A percentile compares a stretch with the other conserved stretches of the same genome.
Conservation (phyloP, 2,797 vertebrate species). For the Pagetopsis macropterus region DNA sequence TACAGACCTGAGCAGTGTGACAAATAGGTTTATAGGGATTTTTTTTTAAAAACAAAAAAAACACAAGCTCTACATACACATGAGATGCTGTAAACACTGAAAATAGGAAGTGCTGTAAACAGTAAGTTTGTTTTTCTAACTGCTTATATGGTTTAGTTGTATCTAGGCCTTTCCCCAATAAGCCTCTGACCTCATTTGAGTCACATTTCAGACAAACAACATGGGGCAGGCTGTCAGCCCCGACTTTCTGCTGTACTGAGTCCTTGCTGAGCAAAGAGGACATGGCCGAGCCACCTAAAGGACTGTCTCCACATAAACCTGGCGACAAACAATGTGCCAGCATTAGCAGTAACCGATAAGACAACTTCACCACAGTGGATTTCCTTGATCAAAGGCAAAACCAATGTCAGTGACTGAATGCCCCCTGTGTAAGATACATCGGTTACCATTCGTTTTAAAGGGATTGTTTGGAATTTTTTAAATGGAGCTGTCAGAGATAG, state of each 20-base stretch:
- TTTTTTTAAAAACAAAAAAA: conserved; percentile 15
- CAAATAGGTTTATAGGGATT: conserved; percentile 24
- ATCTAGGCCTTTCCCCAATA: conserved; percentile 34
- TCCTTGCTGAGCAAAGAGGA: conserved; percentile 57
- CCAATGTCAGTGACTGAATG: not conserved
- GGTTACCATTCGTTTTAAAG: not conserved
- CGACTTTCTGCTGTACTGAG: conserved; percentile 53
- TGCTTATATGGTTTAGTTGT: conserved; percentile 39
- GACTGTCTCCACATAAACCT: conserved; percentile 45
- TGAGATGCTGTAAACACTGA: conserved; percentile 4
- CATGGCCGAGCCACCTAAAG: conserved; percentile 58
- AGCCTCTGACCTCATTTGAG: conserved; percentile 68
- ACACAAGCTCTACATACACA: conserved; percentile 15
- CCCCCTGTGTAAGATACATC: not conserved
- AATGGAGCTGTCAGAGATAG: too few relatives aligned
- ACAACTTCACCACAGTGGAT: conserved; percentile 4
- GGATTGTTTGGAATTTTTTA: not conserved
- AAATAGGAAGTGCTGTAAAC: conserved; percentile 25
- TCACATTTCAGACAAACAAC: conserved; percentile 72
- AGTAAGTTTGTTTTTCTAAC: conserved; percentile 28
- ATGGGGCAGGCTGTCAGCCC: conserved; percentile 72
- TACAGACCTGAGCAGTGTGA: conserved; percentile 78
- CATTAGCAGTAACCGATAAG: conserved; percentile 14
- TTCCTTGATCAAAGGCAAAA: conserved; percentile 20
- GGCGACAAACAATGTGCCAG: conserved; percentile 47